phyloP scores from a whole-genome alignment of 2,113 vertebrate genomes.

The Psittacara wagleri region DNA sequence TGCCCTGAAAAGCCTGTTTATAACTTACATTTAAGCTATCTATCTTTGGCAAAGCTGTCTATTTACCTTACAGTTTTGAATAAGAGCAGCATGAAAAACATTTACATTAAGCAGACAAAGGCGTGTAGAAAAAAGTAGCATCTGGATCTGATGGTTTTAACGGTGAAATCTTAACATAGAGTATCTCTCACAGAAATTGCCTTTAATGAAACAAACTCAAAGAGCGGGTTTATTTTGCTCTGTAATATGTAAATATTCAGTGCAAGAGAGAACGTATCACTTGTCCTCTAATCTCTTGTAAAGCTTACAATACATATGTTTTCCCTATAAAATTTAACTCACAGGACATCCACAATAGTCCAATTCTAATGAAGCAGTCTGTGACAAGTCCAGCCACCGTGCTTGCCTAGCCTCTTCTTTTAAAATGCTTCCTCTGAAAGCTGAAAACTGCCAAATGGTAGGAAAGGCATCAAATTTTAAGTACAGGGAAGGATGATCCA shows the following conservation, averaged over 20 bases:
- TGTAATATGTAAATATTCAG: neutral
- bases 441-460: neutral
- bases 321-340: neutral
- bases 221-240: neutral
- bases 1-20: neutral
- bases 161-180: neutral
- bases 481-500: rapidly evolving
- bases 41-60: neutral
- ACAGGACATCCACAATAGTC: neutral
- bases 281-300: neutral
- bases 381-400: rapidly evolving
- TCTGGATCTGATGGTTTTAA: neutral
- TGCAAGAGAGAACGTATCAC: neutral
- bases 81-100: neutral
- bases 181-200: neutral
- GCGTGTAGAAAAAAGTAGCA: neutral
- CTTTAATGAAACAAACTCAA: neutral
- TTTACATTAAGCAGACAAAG: neutral
- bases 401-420: neutral
- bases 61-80: neutral
- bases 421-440: neutral
- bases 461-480: neutral
- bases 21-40: neutral
- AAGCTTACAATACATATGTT: neutral
- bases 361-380: neutral